Conservation (phyloP, 2,797 vertebrate species). For the Monodelphis domestica region DNA sequence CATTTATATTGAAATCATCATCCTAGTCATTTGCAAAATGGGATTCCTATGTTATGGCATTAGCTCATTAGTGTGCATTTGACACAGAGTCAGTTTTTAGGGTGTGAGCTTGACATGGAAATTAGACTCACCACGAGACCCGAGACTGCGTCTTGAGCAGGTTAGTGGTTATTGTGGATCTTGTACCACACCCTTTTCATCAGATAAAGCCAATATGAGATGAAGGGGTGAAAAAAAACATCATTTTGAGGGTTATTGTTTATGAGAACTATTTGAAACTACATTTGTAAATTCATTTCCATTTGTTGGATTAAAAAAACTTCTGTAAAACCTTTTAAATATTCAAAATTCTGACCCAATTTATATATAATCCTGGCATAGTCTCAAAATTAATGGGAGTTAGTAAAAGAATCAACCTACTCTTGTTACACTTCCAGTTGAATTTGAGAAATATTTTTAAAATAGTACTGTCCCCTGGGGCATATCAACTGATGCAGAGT, state of each 20-base stretch:
- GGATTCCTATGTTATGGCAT: background rate
- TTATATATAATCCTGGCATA: constrained; percentile 22
- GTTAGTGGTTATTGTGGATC: constrained; percentile 74
- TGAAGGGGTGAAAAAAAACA: background rate
- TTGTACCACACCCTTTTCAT: constrained; percentile 83
- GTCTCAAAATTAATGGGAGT: constrained; percentile 29
- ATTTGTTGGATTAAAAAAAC: background rate
- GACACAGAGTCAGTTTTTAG: background rate
- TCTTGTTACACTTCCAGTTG: constrained; percentile 18
- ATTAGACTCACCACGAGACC: background rate
- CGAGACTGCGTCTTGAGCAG: background rate
- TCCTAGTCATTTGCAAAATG: background rate
- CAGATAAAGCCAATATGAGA: constrained; percentile 81
- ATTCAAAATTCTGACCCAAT: background rate
- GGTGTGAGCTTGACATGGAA: background rate
- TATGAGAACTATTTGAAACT: constrained; percentile 44
- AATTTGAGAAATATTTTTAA: constrained; percentile 13
- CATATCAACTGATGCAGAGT: background rate
- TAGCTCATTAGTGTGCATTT: background rate
- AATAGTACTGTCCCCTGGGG: background rate
- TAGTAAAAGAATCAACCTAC: background rate
- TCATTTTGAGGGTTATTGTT: constrained; percentile 26
- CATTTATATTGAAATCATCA: background rate
- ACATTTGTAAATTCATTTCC: constrained; percentile 21
- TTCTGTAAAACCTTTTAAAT: constrained; percentile 6